phyloP scores from a whole-genome alignment of 2,113 vertebrate species.

The Gobius niger region DNA sequence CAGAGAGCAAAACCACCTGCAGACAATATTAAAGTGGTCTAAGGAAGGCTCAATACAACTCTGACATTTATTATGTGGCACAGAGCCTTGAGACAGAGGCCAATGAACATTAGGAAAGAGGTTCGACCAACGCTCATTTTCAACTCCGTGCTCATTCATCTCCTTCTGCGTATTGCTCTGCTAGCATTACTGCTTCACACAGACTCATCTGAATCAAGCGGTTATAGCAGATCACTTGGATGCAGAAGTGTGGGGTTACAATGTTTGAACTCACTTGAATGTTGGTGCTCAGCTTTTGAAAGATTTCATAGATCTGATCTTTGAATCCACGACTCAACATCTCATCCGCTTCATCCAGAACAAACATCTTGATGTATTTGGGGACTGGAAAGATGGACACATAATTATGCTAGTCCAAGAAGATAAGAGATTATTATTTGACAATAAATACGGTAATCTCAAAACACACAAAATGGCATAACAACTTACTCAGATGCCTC shows the following conservation, averaged over 20 bases:
- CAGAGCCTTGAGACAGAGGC: conserved; percentile 69
- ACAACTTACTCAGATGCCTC: conserved; percentile 60
- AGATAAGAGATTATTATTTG: no score
- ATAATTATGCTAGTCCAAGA: no score
- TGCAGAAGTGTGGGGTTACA: conserved; percentile 52
- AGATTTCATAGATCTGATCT: conserved; percentile 99
- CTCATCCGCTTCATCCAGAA: conserved; percentile 98
- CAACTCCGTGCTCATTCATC: conserved; percentile 56
- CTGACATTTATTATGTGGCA: conserved; percentile 49
- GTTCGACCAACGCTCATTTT: conserved; percentile 70
- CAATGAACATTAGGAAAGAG: conserved; percentile 82
- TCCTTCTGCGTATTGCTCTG: conserved; percentile 69
- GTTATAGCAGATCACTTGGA: conserved; percentile 75
- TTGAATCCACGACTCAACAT: conserved; percentile 99
- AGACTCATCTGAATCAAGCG: conserved; percentile 58
- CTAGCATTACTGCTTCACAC: conserved; percentile 73
- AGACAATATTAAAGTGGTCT: neutral
- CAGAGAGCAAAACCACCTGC: conserved; percentile 95
- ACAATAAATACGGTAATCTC: no score
- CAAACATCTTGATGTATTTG: conserved; percentile 99
- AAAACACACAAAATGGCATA: neutral
- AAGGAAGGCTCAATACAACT: neutral
- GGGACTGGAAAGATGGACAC: conserved; percentile 75
- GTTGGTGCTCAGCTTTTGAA: conserved; percentile 95
- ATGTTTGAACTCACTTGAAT: conserved; percentile 84